Evolutionary conservation across 2,113 vertebrate species (phyloP).

Genomic region (Anser brachyrhynchus): DNA sequence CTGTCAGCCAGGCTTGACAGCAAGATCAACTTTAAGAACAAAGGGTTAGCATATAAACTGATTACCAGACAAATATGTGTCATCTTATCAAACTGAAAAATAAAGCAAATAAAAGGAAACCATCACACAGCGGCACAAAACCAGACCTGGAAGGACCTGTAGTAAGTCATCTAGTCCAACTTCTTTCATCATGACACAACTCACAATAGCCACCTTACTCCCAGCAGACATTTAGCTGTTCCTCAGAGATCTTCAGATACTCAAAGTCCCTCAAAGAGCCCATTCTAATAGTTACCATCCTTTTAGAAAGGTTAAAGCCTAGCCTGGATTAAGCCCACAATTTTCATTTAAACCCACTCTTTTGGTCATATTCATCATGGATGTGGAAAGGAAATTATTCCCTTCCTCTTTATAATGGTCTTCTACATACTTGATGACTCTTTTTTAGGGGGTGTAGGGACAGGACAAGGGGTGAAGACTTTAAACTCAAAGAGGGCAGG

Average conservation of each 20-base stretch:
- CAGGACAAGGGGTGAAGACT: too few relatives aligned
- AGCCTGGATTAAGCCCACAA: background rate
- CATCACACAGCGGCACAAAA: background rate
- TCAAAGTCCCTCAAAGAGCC: background rate
- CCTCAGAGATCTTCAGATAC: background rate
- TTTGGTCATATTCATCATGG: background rate
- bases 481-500: too few relatives aligned
- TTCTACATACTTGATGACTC: background rate
- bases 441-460: too few relatives aligned
- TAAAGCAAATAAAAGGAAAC: background rate
- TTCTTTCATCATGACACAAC: background rate
- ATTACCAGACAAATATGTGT: background rate
- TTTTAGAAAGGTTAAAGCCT: background rate
- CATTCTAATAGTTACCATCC: background rate
- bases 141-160: background rate
- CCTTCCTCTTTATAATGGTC: background rate
- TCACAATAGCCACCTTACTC: background rate
- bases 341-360: background rate
- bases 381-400: background rate
- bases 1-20: background rate
- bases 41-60: background rate
- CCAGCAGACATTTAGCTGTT: background rate
- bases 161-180: background rate
- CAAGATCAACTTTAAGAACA: background rate
- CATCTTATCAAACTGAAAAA: background rate